phyloP scores from a whole-genome alignment of 2,888 invertebrate genomes.

The Parasteatoda lunata region DNA sequence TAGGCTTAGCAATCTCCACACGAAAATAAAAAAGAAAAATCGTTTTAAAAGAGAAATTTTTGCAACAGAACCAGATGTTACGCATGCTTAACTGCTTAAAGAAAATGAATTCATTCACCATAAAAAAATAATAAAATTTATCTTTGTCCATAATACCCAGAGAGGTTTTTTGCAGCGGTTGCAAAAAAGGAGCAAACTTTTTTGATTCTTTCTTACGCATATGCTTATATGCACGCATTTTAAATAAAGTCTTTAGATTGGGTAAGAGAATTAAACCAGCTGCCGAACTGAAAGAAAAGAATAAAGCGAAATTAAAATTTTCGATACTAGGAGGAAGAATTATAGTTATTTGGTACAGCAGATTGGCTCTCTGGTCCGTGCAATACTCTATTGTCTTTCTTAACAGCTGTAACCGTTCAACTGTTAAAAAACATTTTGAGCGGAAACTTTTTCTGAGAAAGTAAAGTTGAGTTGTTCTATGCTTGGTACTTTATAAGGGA shows the following conservation, averaged over 20 bases:
- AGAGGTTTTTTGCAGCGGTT: no score
- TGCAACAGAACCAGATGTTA: no score
- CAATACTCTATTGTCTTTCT: conserved; percentile 7
- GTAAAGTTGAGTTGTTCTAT: background rate
- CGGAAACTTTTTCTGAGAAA: conserved; percentile 36
- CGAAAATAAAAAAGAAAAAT: no score
- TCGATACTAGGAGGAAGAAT: conserved; percentile 10
- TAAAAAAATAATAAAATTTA: background rate
- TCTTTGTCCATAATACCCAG: no score
- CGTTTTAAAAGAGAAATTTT: no score
- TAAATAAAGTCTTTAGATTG: background rate
- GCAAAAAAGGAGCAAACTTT: no score
- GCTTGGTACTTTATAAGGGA: background rate
- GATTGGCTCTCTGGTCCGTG: conserved; percentile 19
- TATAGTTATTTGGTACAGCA: conserved; percentile 2
- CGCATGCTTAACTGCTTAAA: background rate
- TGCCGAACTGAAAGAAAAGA: background rate
- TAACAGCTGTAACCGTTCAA: conserved; percentile 36
- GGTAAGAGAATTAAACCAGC: background rate
- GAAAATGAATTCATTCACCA: background rate
- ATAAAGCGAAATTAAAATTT: conserved; percentile 44
- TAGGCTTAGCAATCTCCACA: no score
- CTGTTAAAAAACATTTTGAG: conserved; percentile 16
- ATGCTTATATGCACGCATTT: background rate
- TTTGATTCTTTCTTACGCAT: background rate